These are phyloP conservation scores for Sphaerophoria rueppellii DNA, from an alignment of 2,888 invertebrate species.

Conservation along the genomic window DNA sequence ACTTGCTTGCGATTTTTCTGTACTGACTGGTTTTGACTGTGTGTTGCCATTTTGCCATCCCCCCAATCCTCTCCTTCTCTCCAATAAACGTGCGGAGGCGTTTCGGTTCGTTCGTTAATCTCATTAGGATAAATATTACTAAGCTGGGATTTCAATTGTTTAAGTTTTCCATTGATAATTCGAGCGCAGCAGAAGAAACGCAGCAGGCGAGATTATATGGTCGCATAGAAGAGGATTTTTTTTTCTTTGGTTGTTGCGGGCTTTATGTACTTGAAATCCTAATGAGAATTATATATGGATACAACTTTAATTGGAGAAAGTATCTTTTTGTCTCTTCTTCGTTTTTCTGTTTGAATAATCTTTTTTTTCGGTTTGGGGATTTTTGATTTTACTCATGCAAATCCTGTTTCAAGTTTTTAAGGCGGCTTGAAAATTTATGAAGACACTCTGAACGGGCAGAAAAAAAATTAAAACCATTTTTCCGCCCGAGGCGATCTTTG, in stretches of 20 bases:
- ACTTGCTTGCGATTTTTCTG: conserved; percentile 23
- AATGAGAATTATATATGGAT: conserved; percentile 73
- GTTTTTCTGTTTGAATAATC: conserved; percentile 1
- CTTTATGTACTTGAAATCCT: conserved; percentile 62
- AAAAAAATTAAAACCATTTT: conserved; percentile 24
- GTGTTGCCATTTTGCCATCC: conserved; percentile 1
- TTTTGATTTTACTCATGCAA: conserved; percentile 69
- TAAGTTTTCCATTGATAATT: conserved; percentile 74
- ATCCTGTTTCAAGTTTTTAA: conserved; percentile 63
- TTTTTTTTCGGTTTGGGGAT: conserved; percentile 32
- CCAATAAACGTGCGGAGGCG: no score
- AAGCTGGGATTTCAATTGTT: conserved; percentile 74
- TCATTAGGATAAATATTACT: conserved; percentile 74
- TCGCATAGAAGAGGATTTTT: conserved; percentile 56
- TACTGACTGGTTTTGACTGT: conserved; percentile 49
- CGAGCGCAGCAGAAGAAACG: conserved; percentile 27
- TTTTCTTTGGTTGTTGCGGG: conserved; percentile 47
- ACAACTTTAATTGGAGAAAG: conserved; percentile 69
- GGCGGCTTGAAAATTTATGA: conserved; percentile 29
- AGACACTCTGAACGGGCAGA: neutral
- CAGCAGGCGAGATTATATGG: conserved; percentile 46
- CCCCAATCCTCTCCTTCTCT: neutral
- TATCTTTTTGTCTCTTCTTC: conserved; percentile 36
- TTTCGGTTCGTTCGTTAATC: conserved; percentile 59
- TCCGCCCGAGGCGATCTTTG: conserved; percentile 58